Percentiles rank a stretch among this genome's conserved stretches.
phyloP scores from a whole-genome alignment of 1,140 invertebrate genomes.

The Manduca sexta region DNA sequence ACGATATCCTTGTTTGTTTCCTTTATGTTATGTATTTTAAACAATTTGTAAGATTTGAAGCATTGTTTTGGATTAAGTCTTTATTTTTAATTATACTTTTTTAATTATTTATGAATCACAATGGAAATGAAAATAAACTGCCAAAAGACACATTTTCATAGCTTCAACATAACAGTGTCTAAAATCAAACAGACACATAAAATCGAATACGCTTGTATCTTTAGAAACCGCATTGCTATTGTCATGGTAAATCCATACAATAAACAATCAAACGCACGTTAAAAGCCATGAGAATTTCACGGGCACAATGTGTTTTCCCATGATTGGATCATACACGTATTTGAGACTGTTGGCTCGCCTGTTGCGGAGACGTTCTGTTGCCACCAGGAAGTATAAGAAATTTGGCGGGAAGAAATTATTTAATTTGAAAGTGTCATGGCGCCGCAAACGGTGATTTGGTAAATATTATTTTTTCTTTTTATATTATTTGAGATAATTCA shows the following conservation, averaged over 20 bases:
- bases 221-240: too few relatives aligned
- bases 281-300: constrained; percentile 24
- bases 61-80: too few relatives aligned
- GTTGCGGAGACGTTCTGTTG: constrained; percentile 25
- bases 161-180: too few relatives aligned
- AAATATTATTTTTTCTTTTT: constrained; percentile 17
- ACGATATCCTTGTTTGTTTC: too few relatives aligned
- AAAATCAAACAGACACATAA: too few relatives aligned
- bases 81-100: too few relatives aligned
- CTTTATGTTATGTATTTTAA: too few relatives aligned
- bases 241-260: background rate
- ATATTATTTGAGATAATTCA: constrained; percentile 1
- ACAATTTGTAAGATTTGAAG: too few relatives aligned
- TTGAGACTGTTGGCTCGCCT: constrained; percentile 29
- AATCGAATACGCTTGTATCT: too few relatives aligned
- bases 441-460: constrained; percentile 40
- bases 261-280: constrained; percentile 1
- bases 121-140: too few relatives aligned
- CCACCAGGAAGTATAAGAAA: constrained; percentile 46
- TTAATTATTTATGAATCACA: too few relatives aligned
- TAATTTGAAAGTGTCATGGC: constrained; percentile 38
- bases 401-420: constrained; percentile 38
- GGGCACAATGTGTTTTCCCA: constrained; percentile 46
- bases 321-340: constrained; percentile 21
- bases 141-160: too few relatives aligned